Evolutionary conservation across 2,113 vertebrate species (phyloP), one percentile per base, ranked within the genome.

Genomic region (Argyrosomus japonicus): DNA sequence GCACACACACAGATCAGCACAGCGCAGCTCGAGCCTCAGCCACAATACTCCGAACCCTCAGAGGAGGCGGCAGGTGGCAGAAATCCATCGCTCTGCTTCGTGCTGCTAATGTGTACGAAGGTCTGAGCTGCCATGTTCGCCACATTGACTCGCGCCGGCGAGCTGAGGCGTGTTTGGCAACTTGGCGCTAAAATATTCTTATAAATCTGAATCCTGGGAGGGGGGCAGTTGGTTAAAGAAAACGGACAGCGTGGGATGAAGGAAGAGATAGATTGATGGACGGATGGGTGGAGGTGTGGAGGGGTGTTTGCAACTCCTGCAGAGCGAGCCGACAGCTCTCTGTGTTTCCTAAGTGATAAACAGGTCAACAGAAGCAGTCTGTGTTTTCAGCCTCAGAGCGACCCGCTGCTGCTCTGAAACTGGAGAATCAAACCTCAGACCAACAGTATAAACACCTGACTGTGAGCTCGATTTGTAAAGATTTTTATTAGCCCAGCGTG

Each of bases 41-140:
- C 95, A 96, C 96, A 96, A 96, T 95, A 96, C 96, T 95, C 95
- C 95, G 95, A 97, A 96, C 96, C 95, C 96, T 96, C 96, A 72
- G 73, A 79, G 85, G 87, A 86, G 80, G 70, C 86, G 95, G 95
- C 94, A 95, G 96, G 96, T 68, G 83, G 89, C 86, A 87, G 77
- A 83, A 90, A 89, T 90, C 89, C 87, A 88, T 89, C 73, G 77
- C 88, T 73, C 47, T n/a, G 85, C 82, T 75, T 57, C 77, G 68
- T 77, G 86, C 70, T 61, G 83, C 86, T 93, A 91, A 92, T 93
- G 82, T 77, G 84, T 18, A 25, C 19, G 63, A 81, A 86, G 74
- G 68, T 80, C 80, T 87, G 76, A 83, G 81, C 82, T 0, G 80
- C 72, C 90, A 91, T 90, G 89, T 85, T 84, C 29, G 69, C 70